Evolutionary conservation across 2,797 vertebrate species (phyloP).

Genomic region (Muraenolepis orangiensis): DNA sequence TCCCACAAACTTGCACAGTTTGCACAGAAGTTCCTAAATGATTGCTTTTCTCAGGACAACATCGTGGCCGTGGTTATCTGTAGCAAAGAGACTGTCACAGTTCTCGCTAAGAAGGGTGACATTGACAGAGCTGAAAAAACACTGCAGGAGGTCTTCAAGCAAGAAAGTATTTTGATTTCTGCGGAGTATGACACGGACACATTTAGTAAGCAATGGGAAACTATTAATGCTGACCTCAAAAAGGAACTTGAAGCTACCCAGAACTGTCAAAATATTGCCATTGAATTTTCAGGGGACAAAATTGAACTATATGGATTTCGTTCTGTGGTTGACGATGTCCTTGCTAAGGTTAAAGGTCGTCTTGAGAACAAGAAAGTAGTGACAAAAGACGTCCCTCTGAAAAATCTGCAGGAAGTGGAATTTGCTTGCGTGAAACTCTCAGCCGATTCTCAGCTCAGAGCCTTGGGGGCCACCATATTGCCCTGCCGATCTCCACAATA

Average conservation of each 20-base stretch:
- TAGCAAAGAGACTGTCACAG: conserved; percentile 21
- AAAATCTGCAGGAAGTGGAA: conserved; percentile 31
- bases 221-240: conserved; percentile 29
- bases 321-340: conserved; percentile 34
- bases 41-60: conserved; percentile 36
- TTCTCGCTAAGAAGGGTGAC: conserved; percentile 43
- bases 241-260: conserved; percentile 29
- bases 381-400: conserved; percentile 33
- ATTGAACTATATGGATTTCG: conserved; percentile 50
- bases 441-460: conserved; percentile 34
- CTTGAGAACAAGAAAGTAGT: conserved; percentile 43
- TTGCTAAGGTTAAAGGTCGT: conserved; percentile 41
- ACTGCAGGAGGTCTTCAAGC: conserved; percentile 41
- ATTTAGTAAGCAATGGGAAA: conserved; percentile 29
- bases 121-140: conserved; percentile 35
- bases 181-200: conserved; percentile 25
- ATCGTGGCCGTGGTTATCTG: conserved; percentile 42
- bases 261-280: conserved; percentile 24
- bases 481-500: conserved; percentile 12
- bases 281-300: conserved; percentile 19
- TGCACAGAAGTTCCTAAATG: conserved; percentile 42
- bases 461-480: conserved; percentile 26
- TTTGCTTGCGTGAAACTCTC: conserved; percentile 44
- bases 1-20: conserved; percentile 39
- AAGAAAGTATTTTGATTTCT: conserved; percentile 37